phyloP scores from a whole-genome alignment of 53 echinoderm and acorn worm species.

The Mesocentrotus franciscanus region DNA sequence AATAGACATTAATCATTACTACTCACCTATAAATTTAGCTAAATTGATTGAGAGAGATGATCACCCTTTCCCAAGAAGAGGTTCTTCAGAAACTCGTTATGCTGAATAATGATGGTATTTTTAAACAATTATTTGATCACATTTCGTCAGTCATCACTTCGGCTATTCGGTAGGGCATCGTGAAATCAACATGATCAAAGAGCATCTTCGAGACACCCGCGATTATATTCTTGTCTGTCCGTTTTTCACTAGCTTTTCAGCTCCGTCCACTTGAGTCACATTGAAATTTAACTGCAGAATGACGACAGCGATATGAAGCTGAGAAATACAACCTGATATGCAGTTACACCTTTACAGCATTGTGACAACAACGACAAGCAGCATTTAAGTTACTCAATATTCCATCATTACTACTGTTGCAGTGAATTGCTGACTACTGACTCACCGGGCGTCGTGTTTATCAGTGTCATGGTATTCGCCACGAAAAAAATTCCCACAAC shows the following conservation, averaged over 20 bases:
- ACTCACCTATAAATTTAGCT: background rate
- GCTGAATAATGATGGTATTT: background rate
- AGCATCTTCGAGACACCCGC: background rate
- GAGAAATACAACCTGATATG: background rate
- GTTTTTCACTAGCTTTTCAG: background rate
- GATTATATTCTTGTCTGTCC: background rate
- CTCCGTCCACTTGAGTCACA: background rate
- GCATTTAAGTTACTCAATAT: background rate
- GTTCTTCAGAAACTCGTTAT: background rate
- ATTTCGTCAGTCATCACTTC: background rate
- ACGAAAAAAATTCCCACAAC: background rate
- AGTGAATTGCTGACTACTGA: background rate
- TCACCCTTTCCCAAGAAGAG: background rate
- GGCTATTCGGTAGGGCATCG: background rate
- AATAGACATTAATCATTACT: no score
- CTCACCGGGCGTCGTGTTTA: background rate
- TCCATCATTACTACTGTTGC: background rate
- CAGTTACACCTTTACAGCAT: background rate
- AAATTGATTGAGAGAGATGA: background rate
- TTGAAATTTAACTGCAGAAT: background rate
- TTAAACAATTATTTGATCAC: background rate
- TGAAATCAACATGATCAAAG: background rate
- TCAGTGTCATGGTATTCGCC: background rate
- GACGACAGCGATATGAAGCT: background rate
- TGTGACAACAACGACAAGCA: background rate